Base-by-base conservation (phyloP, 2,888 invertebrate genomes). In the Colostygia pectinataria region DNA sequence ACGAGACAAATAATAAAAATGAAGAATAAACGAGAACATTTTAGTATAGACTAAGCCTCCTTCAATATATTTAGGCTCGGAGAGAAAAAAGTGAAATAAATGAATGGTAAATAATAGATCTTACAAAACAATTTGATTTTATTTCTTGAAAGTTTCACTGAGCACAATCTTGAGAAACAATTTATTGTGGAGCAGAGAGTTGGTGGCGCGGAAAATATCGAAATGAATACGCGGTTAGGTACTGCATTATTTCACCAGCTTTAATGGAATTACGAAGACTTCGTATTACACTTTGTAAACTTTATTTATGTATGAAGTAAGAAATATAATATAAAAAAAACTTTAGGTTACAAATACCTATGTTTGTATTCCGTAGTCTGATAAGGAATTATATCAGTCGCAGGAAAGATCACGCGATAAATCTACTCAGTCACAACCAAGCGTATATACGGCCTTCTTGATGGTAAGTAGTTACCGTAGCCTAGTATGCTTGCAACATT, bases 161-260 rank as follows among this genome's bases (percentile, higher is more conserved):
- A 55, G 31, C 53, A 49, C 47, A 52, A 53, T 54, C 54, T 57
- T 54, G 42, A 28, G 55, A 54, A 54, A 50, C 44, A 55, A 54
- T 60, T 60, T 55, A 55, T 43, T 40, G 45, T 53, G 20, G 49
- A 55, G 52, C 44, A 29, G 40, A 45, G 25, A 53, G 25, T 48
- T 47, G 51, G 25, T 48, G 46, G 34, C n/a, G 51, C 36, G 52
- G 53, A 58, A 60, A 60, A 60, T 56, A 56, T 54, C 38, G 15
- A 41, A 56, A 56, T 56, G 49, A 52, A 51, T 46, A 39, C 47
- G 49, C 50, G 31, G 39, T 40, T 31, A n/a, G n/a, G n/a, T 27
- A 43, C 12, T 48, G 33, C 18, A 47, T 55, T 27, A 32, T 42
- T 48, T 46, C 48, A 43, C 28, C 37, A 43, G 41, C 27, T 34